These are phyloP conservation scores for Ataeniobius toweri DNA, from an alignment of 2,797 vertebrate genomes.

Conservation along the genomic window DNA sequence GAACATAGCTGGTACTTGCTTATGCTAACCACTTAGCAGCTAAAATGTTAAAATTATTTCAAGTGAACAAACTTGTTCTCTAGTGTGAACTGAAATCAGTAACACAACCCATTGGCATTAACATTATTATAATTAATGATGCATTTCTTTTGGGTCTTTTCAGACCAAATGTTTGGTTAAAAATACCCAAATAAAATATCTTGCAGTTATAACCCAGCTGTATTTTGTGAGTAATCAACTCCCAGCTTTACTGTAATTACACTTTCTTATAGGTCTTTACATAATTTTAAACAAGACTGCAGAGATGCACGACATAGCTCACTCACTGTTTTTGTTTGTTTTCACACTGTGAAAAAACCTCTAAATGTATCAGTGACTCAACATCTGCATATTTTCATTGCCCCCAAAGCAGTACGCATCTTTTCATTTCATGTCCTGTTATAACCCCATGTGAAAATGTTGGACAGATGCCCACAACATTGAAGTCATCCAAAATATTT, in stretches of 20 bases:
- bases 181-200: background rate
- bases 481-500: conserved; percentile 1
- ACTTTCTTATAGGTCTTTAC: background rate
- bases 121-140: background rate
- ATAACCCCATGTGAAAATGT: conserved; percentile 11
- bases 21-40: background rate
- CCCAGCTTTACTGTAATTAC: background rate
- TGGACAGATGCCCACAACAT: conserved; percentile 4
- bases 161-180: background rate
- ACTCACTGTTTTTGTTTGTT: conserved; percentile 21
- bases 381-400: conserved; percentile 21
- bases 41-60: background rate
- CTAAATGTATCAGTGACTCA: conserved; percentile 22
- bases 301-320: background rate
- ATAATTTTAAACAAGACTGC: background rate
- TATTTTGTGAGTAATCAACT: background rate
- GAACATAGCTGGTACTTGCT: background rate
- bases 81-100: background rate
- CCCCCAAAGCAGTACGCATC: conserved; percentile 27
- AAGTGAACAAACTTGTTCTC: background rate
- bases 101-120: background rate
- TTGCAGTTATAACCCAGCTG: background rate
- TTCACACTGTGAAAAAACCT: conserved; percentile 16
- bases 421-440: conserved; percentile 3
- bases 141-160: background rate